phyloP scores from a whole-genome alignment of 2,888 invertebrate species.

The Dryadula phaetusa region DNA sequence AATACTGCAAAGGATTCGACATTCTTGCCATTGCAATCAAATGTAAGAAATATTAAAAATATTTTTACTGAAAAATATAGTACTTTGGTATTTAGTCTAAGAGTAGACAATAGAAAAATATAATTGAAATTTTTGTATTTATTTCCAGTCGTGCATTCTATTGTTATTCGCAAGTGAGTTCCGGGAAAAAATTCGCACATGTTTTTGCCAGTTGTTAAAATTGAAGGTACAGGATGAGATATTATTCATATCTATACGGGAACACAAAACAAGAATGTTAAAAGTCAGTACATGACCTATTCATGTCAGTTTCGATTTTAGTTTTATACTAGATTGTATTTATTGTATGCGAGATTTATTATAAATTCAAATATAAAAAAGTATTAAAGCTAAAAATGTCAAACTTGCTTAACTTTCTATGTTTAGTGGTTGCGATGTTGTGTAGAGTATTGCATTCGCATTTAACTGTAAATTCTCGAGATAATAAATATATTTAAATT shows the following conservation, averaged over 20 bases:
- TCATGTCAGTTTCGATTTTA: background rate
- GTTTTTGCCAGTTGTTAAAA: conserved; percentile 2
- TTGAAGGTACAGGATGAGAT: background rate
- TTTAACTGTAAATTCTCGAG: no score
- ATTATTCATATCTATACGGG: background rate
- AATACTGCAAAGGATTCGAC: no score
- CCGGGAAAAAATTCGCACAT: background rate
- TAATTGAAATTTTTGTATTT: background rate
- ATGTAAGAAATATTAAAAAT: background rate
- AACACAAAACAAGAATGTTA: background rate
- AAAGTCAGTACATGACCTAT: background rate
- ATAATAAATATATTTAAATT: no score
- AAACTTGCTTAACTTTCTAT: no score
- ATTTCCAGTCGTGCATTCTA: background rate
- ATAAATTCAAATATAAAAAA: background rate
- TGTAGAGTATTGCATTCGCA: no score
- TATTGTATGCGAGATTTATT: background rate
- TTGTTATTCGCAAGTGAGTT: background rate
- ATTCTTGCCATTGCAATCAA: no score
- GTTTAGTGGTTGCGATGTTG: no score
- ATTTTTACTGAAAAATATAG: background rate
- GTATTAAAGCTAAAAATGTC: no score
- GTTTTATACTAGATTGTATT: background rate
- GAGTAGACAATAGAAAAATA: conserved; percentile 3
- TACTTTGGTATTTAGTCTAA: background rate